These are phyloP conservation scores for Pangasius djambal DNA, from an alignment of 2,797 vertebrate species.

Conservation along the genomic window DNA sequence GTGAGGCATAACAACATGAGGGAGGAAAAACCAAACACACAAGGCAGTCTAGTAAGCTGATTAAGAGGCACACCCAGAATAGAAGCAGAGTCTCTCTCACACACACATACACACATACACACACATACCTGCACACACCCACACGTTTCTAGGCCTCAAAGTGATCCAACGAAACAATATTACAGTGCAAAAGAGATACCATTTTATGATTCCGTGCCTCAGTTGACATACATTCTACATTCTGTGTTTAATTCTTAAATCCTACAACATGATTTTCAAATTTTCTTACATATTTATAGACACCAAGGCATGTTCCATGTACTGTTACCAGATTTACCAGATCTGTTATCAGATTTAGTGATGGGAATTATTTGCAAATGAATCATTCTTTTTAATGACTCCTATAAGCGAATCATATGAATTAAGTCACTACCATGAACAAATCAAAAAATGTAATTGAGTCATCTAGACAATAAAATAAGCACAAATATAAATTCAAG, in stretches of 20 bases:
- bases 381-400: neutral
- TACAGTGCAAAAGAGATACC: neutral
- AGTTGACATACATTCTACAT: neutral
- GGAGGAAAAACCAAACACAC: conserved; percentile 49
- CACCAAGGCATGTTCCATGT: neutral
- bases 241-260: neutral
- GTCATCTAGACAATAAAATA: neutral
- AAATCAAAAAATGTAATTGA: neutral
- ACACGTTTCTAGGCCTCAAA: conserved; percentile 1
- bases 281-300: neutral
- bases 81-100: conserved; percentile 48
- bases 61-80: conserved; percentile 54
- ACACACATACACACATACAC: conserved; percentile 23
- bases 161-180: conserved; percentile 3
- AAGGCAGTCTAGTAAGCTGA: conserved; percentile 54
- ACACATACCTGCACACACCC: conserved; percentile 19
- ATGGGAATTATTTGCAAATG: neutral
- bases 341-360: neutral
- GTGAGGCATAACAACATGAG: neutral
- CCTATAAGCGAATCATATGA: neutral
- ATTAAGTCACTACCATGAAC: neutral
- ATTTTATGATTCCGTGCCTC: neutral
- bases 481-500: neutral
- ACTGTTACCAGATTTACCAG: too few species aligned
- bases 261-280: neutral